Evolutionary conservation across 2,888 invertebrate genomes (phyloP).

Genomic region (Eristalis arbustorum): DNA sequence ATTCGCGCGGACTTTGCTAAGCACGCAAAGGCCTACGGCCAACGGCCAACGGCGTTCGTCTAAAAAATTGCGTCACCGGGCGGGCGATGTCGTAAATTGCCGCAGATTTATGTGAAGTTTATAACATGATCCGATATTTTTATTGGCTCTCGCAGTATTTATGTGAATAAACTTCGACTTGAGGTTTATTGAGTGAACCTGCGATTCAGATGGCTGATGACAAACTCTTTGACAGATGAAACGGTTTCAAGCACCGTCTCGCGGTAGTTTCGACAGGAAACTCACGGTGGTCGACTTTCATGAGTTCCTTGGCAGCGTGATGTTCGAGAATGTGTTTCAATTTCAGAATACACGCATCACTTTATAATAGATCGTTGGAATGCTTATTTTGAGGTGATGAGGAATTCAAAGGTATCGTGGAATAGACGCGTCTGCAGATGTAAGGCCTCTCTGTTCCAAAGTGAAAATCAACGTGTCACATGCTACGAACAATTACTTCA

Average conservation of each 20-base stretch:
- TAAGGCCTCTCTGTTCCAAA: no score
- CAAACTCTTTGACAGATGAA: background rate
- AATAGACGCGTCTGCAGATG: no score
- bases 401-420: no score
- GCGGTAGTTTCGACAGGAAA: background rate
- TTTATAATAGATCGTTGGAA: background rate
- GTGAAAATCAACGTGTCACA: no score
- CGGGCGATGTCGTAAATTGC: background rate
- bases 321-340: background rate
- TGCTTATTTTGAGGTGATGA: background rate
- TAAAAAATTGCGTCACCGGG: background rate
- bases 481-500: no score
- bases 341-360: background rate
- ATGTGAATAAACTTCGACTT: background rate
- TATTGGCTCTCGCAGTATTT: background rate
- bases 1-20: background rate
- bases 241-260: background rate
- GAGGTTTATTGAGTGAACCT: background rate
- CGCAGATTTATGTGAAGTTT: background rate
- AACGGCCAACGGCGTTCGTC: background rate
- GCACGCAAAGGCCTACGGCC: background rate
- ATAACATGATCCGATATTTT: background rate
- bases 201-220: background rate
- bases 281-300: background rate
- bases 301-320: background rate